Percentiles rank a stretch among this genome's conserved stretches.
phyloP scores from a whole-genome alignment of 1,140 invertebrate species.

The Drosophila azteca region DNA sequence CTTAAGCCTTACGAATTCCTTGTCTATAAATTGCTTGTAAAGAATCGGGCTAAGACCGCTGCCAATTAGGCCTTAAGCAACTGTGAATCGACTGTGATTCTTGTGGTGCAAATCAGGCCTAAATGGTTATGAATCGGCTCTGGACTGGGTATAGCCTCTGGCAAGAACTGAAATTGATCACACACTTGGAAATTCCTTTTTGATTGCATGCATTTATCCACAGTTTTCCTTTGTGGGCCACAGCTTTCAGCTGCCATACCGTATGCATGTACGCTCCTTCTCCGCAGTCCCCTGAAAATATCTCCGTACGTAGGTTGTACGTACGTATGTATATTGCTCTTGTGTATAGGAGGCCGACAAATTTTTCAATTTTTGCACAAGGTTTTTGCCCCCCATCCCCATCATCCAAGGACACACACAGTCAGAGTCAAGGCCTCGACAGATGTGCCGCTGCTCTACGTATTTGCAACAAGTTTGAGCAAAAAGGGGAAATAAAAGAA shows the following conservation, averaged over 20 bases:
- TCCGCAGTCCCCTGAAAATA: too few species aligned
- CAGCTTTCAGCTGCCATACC: too few species aligned
- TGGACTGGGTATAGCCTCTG: too few species aligned
- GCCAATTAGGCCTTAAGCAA: too few species aligned
- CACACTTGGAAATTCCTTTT: slow-evolving; percentile 8
- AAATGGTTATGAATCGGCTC: too few species aligned
- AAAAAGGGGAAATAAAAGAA: slow-evolving; percentile 16
- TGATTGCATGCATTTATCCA: slow-evolving; percentile 4
- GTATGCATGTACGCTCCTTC: too few species aligned
- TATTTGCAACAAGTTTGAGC: slow-evolving; percentile 73
- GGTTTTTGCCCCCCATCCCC: slow-evolving; percentile 8
- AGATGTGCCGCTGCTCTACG: slow-evolving; percentile 33
- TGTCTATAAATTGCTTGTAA: too few species aligned
- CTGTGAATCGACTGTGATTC: too few species aligned
- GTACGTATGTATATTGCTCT: slow-evolving; percentile 18
- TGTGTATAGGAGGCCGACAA: slow-evolving; percentile 42
- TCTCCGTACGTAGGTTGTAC: not conserved
- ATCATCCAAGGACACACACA: slow-evolving; percentile 49
- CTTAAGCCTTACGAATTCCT: not conserved
- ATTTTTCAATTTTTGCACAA: slow-evolving; percentile 64
- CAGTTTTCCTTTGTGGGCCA: not conserved
- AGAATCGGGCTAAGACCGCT: too few species aligned
- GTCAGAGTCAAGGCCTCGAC: slow-evolving; percentile 70
- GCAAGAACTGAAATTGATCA: too few species aligned
- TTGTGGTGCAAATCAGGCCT: too few species aligned